These are phyloP conservation scores for Sympetrum striolatum DNA, from an alignment of 2,888 invertebrate genomes.

Conservation along the genomic window DNA sequence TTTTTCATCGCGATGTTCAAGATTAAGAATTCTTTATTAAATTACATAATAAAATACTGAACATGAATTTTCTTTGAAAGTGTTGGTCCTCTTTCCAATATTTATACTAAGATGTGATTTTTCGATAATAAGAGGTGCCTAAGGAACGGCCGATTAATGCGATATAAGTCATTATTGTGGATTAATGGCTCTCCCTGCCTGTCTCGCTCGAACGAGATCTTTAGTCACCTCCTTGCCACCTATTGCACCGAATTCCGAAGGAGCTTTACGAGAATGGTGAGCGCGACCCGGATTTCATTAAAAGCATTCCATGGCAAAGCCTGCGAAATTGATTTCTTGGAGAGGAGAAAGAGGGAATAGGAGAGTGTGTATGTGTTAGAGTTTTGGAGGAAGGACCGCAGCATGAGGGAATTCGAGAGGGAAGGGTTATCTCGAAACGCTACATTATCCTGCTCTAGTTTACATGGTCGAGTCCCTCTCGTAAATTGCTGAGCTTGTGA, in stretches of 20 bases:
- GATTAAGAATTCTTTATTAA: too few relatives aligned
- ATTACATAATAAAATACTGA: too few relatives aligned
- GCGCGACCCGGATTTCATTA: conserved; percentile 13
- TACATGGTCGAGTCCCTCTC: not conserved
- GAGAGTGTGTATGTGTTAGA: not conserved
- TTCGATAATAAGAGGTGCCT: not conserved
- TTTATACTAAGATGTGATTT: too few relatives aligned
- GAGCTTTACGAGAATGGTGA: conserved; percentile 4
- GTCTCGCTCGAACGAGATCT: not conserved
- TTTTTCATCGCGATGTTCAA: too few relatives aligned
- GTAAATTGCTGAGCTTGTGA: not conserved
- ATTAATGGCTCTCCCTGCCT: not conserved
- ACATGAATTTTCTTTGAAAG: too few relatives aligned
- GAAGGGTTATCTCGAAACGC: not conserved
- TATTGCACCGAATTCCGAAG: conserved; percentile 30
- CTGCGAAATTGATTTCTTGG: conserved; percentile 26
- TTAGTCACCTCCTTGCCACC: conserved; percentile 5
- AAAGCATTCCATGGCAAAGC: conserved; percentile 30
- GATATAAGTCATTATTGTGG: conserved; percentile 1
- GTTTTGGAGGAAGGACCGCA: not conserved
- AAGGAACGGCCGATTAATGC: not conserved
- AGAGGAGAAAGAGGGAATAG: not conserved
- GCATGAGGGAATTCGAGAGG: not conserved
- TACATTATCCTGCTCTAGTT: not conserved
- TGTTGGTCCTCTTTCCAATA: too few relatives aligned